Base-by-base conservation (phyloP, 2,888 invertebrate species). In the Pterobdella sp. region DNA sequence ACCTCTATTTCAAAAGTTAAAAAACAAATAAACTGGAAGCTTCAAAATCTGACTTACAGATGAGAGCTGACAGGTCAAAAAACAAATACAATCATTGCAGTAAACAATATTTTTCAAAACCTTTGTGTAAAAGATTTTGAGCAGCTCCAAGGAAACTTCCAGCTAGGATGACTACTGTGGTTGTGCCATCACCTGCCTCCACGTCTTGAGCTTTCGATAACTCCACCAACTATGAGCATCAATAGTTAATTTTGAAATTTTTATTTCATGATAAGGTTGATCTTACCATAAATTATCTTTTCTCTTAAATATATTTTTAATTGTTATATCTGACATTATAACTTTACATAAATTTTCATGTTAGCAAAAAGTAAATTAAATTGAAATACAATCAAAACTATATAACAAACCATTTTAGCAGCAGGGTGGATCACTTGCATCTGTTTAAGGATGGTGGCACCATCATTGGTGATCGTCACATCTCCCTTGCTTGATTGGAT, bases 401-500 rank as follows among this genome's bases (percentile, higher is more conserved):
- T n/a, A n/a, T n/a, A n/a, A n/a, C n/a, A n/a, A 86, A 93, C 93
- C 96, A 99, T 97, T 88, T 96, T 96, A 31, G 97, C 97, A 78
- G 97, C 95, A 68, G 98, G 98, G 84, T 98, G 98, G 76, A 93
- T 87, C 0, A 99, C 96, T 85, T 93, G 93, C 90, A 99, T 98
- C 86, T 97, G 93, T 84, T 98, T 96, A 75, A 99, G 86, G 85
- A 99, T 99, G 49, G 98, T 98, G 49, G 98, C 98, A 74, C 98
- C 98, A 87, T 98, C 98, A 86, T 99, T 98, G 72, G 98, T 99
- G 76, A 98, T 98, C 1, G 96, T 97, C 0, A 98, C 98, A 87
- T 97, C 97, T 56, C 97, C 97, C 86, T 93, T 95, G 49, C 89
- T 89, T 49, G 93, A 87, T 87, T 98, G 97, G 80, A 98, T 98